A percentile compares a stretch with the other conserved stretches of the same genome.
These are phyloP conservation scores for Lasioglossum leucozonium DNA, from an alignment of 2,888 invertebrate species.

Conservation along the genomic window DNA sequence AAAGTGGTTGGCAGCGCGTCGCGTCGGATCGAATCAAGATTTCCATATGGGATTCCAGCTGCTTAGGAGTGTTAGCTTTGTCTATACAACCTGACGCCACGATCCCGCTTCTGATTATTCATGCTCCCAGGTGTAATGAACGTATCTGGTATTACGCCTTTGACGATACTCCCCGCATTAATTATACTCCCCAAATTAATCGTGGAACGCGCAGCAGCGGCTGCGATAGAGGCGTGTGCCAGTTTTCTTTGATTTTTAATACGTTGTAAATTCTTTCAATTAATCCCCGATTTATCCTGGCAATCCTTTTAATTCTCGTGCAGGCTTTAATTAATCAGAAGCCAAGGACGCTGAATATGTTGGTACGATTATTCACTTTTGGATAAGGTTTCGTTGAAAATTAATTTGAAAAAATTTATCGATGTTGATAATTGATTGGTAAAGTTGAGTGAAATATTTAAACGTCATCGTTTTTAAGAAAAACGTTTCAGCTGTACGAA, in stretches of 20 bases:
- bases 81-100: not conserved
- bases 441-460: too few species aligned
- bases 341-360: too few species aligned
- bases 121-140: constrained; percentile 3
- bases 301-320: too few species aligned
- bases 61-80: constrained; percentile 23
- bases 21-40: constrained; percentile 9
- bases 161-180: constrained; percentile 12
- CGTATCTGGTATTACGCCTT: constrained; percentile 9
- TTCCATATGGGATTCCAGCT: constrained; percentile 29
- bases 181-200: constrained; percentile 18
- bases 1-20: not conserved
- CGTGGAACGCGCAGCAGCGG: not conserved
- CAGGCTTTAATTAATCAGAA: too few species aligned
- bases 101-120: constrained; percentile 31
- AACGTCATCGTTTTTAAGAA: too few species aligned
- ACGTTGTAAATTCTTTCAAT: not conserved
- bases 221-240: not conserved
- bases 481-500: too few species aligned
- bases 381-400: too few species aligned
- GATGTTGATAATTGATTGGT: too few species aligned
- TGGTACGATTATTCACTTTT: too few species aligned
- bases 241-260: too few species aligned
- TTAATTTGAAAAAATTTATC: too few species aligned
- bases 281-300: too few species aligned